Evolutionary conservation across 2,888 invertebrate species (phyloP).

Genomic region (Clanis bilineata): DNA sequence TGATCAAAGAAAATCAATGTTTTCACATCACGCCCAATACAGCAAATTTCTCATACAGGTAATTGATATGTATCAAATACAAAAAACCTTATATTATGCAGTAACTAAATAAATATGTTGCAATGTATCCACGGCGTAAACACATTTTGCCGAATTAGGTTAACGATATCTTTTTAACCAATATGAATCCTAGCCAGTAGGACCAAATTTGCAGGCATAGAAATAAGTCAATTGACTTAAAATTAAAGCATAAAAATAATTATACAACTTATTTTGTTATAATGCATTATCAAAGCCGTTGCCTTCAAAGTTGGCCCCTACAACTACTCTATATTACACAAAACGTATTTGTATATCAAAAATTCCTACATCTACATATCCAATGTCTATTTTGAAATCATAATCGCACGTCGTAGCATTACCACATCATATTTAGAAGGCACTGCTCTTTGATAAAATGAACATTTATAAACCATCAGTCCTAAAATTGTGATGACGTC

Average conservation of each 20-base stretch:
- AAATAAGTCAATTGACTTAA: neutral
- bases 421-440: constrained; percentile 60
- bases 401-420: constrained; percentile 32
- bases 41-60: neutral
- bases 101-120: neutral
- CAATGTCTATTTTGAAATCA: constrained; percentile 35
- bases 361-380: constrained; percentile 31
- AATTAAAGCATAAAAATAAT: neutral
- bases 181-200: constrained; percentile 8
- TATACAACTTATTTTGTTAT: neutral
- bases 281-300: neutral
- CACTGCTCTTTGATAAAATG: constrained; percentile 51
- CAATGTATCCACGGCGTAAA: neutral
- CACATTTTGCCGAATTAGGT: neutral
- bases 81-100: neutral
- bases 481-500: constrained; percentile 9
- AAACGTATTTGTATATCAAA: constrained; percentile 27
- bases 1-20: neutral
- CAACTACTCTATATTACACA: constrained; percentile 7
- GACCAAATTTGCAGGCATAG: constrained; percentile 8
- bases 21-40: neutral
- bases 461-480: constrained; percentile 1
- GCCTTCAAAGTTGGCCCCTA: constrained; percentile 12
- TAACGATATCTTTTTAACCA: neutral
- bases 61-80: constrained; percentile 7